These are phyloP conservation scores for Catamblyrhynchus diadema DNA, from an alignment of 2,797 vertebrate genomes.

Conservation along the genomic window DNA sequence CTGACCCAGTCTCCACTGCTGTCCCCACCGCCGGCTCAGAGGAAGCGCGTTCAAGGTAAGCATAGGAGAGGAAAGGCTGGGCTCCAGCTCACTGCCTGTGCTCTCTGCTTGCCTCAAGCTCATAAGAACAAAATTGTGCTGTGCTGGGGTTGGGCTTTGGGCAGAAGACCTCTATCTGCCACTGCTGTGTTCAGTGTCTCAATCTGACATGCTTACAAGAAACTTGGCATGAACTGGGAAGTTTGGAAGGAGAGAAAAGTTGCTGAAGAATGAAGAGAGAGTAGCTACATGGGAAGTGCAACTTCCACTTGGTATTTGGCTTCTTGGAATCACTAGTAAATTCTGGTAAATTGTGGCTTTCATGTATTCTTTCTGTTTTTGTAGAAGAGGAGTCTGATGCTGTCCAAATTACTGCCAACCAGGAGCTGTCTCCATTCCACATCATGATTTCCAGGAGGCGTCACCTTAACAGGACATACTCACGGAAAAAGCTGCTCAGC, in stretches of 20 bases:
- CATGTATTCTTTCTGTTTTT: background rate
- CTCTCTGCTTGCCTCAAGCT: background rate
- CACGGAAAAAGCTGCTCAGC: constrained; percentile 86
- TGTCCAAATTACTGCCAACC: background rate
- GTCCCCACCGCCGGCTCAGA: constrained; percentile 69
- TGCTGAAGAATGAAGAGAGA: background rate
- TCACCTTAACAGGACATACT: constrained; percentile 75
- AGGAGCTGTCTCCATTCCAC: constrained; percentile 78
- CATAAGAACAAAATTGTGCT: background rate
- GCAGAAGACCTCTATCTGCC: background rate
- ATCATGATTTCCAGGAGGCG: constrained; percentile 39
- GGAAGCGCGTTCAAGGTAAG: constrained; percentile 66
- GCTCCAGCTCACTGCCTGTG: accelerated
- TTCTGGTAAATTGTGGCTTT: background rate
- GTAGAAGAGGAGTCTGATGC: constrained; percentile 50
- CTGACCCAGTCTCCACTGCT: constrained; percentile 92
- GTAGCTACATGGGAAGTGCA: background rate
- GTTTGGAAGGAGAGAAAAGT: background rate
- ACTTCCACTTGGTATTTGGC: background rate
- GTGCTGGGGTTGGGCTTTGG: background rate
- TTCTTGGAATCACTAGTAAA: background rate
- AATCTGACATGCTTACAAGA: accelerated
- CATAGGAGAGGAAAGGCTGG: background rate
- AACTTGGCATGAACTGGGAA: background rate
- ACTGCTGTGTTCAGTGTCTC: background rate